Conservation (phyloP, 1,140 invertebrate species). For the Achroia grisella region DNA sequence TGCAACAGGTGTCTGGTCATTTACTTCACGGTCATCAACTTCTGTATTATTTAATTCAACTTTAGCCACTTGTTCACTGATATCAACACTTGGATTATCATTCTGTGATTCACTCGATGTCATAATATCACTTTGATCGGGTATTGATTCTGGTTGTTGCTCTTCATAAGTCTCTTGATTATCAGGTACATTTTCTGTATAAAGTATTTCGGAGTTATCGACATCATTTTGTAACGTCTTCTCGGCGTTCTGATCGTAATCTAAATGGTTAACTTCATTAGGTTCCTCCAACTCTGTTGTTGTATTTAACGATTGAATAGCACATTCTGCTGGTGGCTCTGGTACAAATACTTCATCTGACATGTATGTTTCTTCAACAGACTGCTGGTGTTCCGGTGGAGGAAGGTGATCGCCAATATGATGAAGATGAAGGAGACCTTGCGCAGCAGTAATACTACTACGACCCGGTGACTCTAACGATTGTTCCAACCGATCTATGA, state of each 20-base stretch:
- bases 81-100: slow-evolving; percentile 11
- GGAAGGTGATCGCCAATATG: slow-evolving; percentile 69
- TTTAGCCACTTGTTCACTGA: slow-evolving; percentile 6
- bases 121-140: slow-evolving; percentile 46
- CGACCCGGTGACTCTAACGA: slow-evolving; percentile 67
- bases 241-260: slow-evolving; percentile 37
- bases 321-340: slow-evolving; percentile 32
- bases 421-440: slow-evolving; percentile 58
- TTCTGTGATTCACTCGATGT: slow-evolving; percentile 23
- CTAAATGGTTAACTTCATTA: slow-evolving; percentile 37
- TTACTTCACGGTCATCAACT: slow-evolving; percentile 9
- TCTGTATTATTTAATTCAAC: slow-evolving; percentile 8
- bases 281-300: slow-evolving; percentile 30
- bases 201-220: slow-evolving; percentile 29
- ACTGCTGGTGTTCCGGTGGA: slow-evolving; percentile 27
- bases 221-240: slow-evolving; percentile 44
- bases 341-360: slow-evolving; percentile 40
- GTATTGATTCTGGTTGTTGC: slow-evolving; percentile 25
- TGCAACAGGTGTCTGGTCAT: slow-evolving; percentile 14
- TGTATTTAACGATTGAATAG: slow-evolving; percentile 29
- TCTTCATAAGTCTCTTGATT: slow-evolving; percentile 35
- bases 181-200: slow-evolving; percentile 49
- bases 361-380: slow-evolving; percentile 35
- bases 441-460: slow-evolving; percentile 62
- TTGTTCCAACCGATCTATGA: slow-evolving; percentile 74